A percentile compares a stretch with the other conserved stretches of the same genome.
Conservation (phyloP, 2,113 vertebrate species). For the Leptobrachium leishanense region DNA sequence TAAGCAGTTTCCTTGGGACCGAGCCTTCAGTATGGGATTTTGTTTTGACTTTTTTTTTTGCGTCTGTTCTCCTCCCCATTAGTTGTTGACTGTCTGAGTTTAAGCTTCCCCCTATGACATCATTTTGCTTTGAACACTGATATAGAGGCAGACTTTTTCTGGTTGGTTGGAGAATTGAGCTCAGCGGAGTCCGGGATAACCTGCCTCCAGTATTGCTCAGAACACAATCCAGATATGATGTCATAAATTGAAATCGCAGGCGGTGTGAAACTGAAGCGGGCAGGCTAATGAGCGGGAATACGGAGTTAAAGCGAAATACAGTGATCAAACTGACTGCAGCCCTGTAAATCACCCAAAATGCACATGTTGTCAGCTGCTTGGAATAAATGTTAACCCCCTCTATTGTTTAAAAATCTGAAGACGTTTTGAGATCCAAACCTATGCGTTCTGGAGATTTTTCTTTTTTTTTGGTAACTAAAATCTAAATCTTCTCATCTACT, state of each 20-base stretch:
- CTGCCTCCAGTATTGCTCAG: slow-evolving; percentile 44
- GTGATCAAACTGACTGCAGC: slow-evolving; percentile 27
- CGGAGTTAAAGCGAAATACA: slow-evolving; percentile 41
- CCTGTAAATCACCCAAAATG: slow-evolving; percentile 21
- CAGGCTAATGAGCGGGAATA: slow-evolving; percentile 47
- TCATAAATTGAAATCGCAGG: slow-evolving; percentile 50
- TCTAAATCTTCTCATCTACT: too few relatives aligned
- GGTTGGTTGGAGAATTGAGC: slow-evolving; percentile 47
- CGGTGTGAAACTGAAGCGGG: slow-evolving; percentile 41
- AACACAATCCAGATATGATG: slow-evolving; percentile 48
- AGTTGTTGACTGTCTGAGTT: slow-evolving; percentile 44
- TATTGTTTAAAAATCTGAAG: too few relatives aligned
- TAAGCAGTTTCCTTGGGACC: not conserved
- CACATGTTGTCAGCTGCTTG: slow-evolving; percentile 24
- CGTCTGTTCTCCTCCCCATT: slow-evolving; percentile 30
- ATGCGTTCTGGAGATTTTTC: too few relatives aligned
- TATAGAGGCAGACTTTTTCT: slow-evolving; percentile 44
- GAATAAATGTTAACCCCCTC: slow-evolving; percentile 16
- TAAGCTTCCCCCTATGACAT: slow-evolving; percentile 41
- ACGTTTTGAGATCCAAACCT: too few relatives aligned
- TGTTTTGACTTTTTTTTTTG: slow-evolving; percentile 38
- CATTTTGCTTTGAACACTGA: slow-evolving; percentile 38
- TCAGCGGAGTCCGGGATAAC: slow-evolving; percentile 46
- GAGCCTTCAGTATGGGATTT: slow-evolving; percentile 2
- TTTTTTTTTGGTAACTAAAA: too few relatives aligned